phyloP scores from a whole-genome alignment of 2,113 vertebrate species.

The Albula glossodonta region DNA sequence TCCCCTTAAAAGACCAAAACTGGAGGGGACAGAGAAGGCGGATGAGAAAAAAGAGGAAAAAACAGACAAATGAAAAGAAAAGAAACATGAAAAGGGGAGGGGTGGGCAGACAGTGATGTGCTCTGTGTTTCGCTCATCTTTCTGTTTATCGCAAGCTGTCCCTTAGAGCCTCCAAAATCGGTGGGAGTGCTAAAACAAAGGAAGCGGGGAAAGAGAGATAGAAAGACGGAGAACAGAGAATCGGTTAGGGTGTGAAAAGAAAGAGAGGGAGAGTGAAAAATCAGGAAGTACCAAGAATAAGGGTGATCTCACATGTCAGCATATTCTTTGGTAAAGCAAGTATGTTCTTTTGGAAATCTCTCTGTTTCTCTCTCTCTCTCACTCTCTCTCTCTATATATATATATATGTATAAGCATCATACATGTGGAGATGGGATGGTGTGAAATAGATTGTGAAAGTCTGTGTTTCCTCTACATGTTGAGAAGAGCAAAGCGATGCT shows the following conservation, averaged over 20 bases:
- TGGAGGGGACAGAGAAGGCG: constrained; percentile 38
- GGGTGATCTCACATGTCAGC: background rate
- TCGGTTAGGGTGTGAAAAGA: background rate
- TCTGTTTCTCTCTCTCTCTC: too few species aligned
- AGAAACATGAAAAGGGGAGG: constrained; percentile 36
- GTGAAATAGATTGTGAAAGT: background rate
- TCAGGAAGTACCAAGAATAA: constrained; percentile 25
- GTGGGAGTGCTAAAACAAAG: background rate
- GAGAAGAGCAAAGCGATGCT: background rate
- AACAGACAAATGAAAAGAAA: constrained; percentile 39
- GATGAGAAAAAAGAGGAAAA: constrained; percentile 54
- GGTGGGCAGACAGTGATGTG: background rate
- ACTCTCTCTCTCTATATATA: too few species aligned
- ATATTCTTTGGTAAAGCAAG: background rate
- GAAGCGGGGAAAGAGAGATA: too few species aligned
- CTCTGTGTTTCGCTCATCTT: background rate
- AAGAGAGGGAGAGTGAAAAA: constrained; percentile 25
- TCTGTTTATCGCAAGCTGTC: constrained; percentile 6
- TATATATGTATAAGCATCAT: too few species aligned
- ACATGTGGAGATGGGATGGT: background rate
- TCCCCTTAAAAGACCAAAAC: constrained; percentile 40
- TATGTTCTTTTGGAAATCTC: background rate
- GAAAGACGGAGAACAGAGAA: background rate
- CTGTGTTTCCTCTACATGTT: background rate
- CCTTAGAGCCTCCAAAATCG: background rate